Base-by-base conservation (phyloP, 2,113 vertebrate species). In the Psettodes erumei region DNA sequence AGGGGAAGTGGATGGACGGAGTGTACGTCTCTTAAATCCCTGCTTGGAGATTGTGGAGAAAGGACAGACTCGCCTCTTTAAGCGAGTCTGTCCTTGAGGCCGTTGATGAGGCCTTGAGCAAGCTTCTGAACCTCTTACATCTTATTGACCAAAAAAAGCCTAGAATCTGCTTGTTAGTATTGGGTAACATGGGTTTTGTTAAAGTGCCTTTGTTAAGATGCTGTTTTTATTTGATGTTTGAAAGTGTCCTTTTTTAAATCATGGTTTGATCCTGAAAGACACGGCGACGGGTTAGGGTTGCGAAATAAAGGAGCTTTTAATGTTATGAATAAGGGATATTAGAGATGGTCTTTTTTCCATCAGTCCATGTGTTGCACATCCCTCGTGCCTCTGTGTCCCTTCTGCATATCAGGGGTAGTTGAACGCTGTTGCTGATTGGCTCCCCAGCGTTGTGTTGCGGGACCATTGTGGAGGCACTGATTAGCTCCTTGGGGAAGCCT, bases 401-500 rank as follows among this genome's bases (percentile, higher is more conserved):
- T 3, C 51, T 75, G 48, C 50, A 55, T 59, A 80, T 64, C 73
- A 79, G 58, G n/a, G 2, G 28, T 54, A 70, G 47, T 23, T 70
- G 37, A 76, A 69, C 79, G 12, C 3, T 38, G 38, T 21, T 1
- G 18, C 21, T 86, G 84, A 83, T 82, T 81, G 80, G 70, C 68
- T 88, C 84, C 82, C 59, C 47, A 28, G 86, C 80, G 82, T 67
- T 81, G 51, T 65, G 30, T 55, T 58, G 71, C 70, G 27, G 54
- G 58, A 85, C 67, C 75, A 78, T 48, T 83, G 71, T 40, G 48
- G 32, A 69, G 51, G 28, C 51, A n/a, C 81, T 83, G 81, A 88
- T 90, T 81, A 85, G 81, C 59, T 87, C 81, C 75, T 60, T 5
- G 0, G 80, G 85, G 83, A 82, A 23, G 21, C 25, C 64, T 72